These are phyloP conservation scores for Actinia tenebrosa DNA, from an alignment of 64 coral and sea anemone species.

Conservation along the genomic window DNA sequence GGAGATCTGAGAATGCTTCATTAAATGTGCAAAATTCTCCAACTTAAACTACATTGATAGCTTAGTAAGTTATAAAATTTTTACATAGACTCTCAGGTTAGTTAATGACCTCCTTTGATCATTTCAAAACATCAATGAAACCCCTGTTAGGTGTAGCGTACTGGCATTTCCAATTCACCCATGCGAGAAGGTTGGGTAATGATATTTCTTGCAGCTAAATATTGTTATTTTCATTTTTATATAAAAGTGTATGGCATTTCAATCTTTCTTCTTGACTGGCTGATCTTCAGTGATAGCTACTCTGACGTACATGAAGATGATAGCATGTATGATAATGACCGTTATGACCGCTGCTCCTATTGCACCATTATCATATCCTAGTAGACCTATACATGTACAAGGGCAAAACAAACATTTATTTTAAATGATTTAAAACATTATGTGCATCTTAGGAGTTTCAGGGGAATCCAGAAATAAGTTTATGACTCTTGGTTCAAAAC, in stretches of 20 bases:
- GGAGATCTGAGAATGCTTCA: too few relatives aligned
- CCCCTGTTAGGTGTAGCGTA: too few relatives aligned
- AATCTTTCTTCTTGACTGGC: slow-evolving; percentile 19
- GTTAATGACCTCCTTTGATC: too few relatives aligned
- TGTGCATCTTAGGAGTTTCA: too few relatives aligned
- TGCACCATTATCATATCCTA: slow-evolving; percentile 70
- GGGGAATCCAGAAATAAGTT: too few relatives aligned
- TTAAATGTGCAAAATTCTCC: too few relatives aligned
- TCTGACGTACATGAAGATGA: slow-evolving; percentile 71
- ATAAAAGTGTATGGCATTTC: neutral
- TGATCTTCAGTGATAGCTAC: slow-evolving; percentile 75
- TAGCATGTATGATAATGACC: slow-evolving; percentile 64
- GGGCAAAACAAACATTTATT: neutral
- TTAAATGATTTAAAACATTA: neutral
- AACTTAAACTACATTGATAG: too few relatives aligned
- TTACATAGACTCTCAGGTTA: too few relatives aligned
- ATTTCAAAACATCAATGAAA: too few relatives aligned
- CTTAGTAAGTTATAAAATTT: too few relatives aligned
- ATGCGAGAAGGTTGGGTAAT: neutral
- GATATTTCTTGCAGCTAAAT: neutral
- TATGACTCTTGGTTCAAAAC: too few relatives aligned
- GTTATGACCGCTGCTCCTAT: slow-evolving; percentile 68
- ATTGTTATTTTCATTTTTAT: neutral
- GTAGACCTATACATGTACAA: slow-evolving; percentile 35
- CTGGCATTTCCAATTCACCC: too few relatives aligned